Base-by-base conservation (phyloP, 2,113 vertebrate genomes). In the Halichoeres trimaculatus region DNA sequence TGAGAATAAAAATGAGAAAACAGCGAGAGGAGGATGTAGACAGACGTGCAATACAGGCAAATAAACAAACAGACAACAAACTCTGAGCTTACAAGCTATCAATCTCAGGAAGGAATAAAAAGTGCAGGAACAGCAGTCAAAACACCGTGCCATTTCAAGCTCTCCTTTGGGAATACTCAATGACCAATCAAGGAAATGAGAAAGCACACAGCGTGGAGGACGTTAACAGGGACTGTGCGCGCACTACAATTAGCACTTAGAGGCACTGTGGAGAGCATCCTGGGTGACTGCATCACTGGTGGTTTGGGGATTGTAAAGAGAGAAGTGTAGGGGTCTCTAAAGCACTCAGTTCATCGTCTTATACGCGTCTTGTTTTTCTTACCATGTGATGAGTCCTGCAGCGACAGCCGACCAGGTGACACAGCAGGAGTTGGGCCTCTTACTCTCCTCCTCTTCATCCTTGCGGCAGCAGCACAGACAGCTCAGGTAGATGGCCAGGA, bases 311-410 rank as follows among this genome's bases (percentile, higher is more conserved):
- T 30, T 30, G 3, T 30, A 30, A 30, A 30, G 30, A 30, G 6
- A 30, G 6, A 30, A 30, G 30, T 4, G 30, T 30, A 30, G 30
- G 30, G 3, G 30, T 30, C 30, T 30, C 30, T 30, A 3, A 30
- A 30, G 30, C 30, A 30, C 30, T 6, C 30, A 30, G 22, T 70
- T 55, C 70, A 24, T 47, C 45, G 11, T 10, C 38, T 51, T 52
- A 8, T 24, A 59, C 41, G 1, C 0, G 5, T 20, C 3, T 35
- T 1, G 1, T n/a, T 38, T 41, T 30, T 43, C 93, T 96, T 92
- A 99, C 98, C 98, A 99, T 91, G 96, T 97, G 84, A 97, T 24
- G 50, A 99, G 96, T 45, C 96, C 96, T 0, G 97, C 96, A 0
- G 91, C 70, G 40, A 96, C 96, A 0, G 96, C 96, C 0, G 95